A percentile compares a stretch with the other conserved stretches of the same genome.
These are phyloP conservation scores for Hoplias malabaricus DNA, from an alignment of 2,113 vertebrate genomes.

Conservation along the genomic window DNA sequence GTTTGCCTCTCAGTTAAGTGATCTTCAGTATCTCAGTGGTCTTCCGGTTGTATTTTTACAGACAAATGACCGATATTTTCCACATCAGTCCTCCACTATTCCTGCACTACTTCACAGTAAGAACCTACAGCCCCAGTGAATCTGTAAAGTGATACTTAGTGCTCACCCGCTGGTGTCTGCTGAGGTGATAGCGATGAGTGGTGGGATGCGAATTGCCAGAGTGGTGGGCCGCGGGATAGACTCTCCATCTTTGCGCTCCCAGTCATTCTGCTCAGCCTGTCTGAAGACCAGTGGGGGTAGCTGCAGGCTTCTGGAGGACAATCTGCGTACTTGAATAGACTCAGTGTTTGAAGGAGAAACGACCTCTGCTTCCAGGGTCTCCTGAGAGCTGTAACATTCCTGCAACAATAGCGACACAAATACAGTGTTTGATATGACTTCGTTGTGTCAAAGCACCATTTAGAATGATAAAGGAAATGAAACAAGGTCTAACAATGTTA, in stretches of 20 bases:
- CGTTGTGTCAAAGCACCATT: neutral
- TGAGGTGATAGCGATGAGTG: conserved; percentile 81
- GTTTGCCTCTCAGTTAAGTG: too few relatives aligned
- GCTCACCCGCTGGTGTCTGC: conserved; percentile 78
- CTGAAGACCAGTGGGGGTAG: conserved; percentile 82
- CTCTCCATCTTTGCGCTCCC: conserved; percentile 73
- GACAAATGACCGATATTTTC: too few relatives aligned
- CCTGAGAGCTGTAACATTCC: conserved; percentile 11
- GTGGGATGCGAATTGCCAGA: conserved; percentile 76
- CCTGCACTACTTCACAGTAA: neutral
- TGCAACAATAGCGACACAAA: conserved; percentile 30
- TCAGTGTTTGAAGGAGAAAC: conserved; percentile 65
- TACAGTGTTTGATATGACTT: neutral
- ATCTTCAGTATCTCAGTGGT: too few relatives aligned
- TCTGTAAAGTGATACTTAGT: neutral
- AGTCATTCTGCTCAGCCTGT: conserved; percentile 76
- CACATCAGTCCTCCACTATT: neutral
- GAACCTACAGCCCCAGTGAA: neutral
- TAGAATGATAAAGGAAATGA: too few relatives aligned
- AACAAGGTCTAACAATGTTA: too few relatives aligned
- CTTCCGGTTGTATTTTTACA: too few relatives aligned
- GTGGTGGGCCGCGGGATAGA: conserved; percentile 69
- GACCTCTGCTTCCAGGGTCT: conserved; percentile 65
- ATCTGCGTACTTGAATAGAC: conserved; percentile 73
- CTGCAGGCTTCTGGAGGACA: conserved; percentile 78